These are phyloP conservation scores for Augiades crinisus DNA, from an alignment of 2,888 invertebrate species.

Conservation along the genomic window DNA sequence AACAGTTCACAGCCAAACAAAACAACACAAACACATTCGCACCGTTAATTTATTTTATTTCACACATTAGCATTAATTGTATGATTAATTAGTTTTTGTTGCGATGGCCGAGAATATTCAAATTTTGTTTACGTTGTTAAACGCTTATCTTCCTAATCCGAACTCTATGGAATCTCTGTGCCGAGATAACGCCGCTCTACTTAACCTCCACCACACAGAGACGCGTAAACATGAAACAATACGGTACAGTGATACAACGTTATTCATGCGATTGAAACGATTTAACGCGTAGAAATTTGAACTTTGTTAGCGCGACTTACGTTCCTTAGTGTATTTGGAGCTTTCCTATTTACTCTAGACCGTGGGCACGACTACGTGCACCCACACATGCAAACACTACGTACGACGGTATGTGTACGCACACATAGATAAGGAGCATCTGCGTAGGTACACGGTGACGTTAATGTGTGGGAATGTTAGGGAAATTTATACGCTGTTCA, in stretches of 20 bases:
- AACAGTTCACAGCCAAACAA: not conserved
- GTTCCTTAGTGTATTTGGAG: slow-evolving; percentile 20
- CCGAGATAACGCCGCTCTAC: slow-evolving; percentile 80
- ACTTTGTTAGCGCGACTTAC: slow-evolving; percentile 23
- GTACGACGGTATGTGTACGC: slow-evolving; percentile 31
- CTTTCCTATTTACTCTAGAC: slow-evolving; percentile 26
- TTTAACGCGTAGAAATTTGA: slow-evolving; percentile 40
- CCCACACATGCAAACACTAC: slow-evolving; percentile 48
- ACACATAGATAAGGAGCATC: slow-evolving; percentile 42
- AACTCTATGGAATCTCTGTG: slow-evolving; percentile 75
- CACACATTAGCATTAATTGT: not conserved
- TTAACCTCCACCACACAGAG: slow-evolving; percentile 80
- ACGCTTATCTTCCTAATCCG: slow-evolving; percentile 54
- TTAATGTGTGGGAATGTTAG: slow-evolving; percentile 71
- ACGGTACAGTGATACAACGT: slow-evolving; percentile 75
- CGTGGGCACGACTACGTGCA: slow-evolving; percentile 53
- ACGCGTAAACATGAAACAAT: slow-evolving; percentile 80
- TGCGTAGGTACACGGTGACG: slow-evolving; percentile 52
- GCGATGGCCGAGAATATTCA: slow-evolving; percentile 12
- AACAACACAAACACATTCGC: not conserved
- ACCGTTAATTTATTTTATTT: not conserved
- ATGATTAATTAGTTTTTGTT: not conserved
- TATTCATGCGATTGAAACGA: slow-evolving; percentile 47
- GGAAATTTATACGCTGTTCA: slow-evolving; percentile 76
- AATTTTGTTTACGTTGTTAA: slow-evolving; percentile 23